Conservation (phyloP, 2,113 vertebrate species). For the Lophura nycthemera region DNA sequence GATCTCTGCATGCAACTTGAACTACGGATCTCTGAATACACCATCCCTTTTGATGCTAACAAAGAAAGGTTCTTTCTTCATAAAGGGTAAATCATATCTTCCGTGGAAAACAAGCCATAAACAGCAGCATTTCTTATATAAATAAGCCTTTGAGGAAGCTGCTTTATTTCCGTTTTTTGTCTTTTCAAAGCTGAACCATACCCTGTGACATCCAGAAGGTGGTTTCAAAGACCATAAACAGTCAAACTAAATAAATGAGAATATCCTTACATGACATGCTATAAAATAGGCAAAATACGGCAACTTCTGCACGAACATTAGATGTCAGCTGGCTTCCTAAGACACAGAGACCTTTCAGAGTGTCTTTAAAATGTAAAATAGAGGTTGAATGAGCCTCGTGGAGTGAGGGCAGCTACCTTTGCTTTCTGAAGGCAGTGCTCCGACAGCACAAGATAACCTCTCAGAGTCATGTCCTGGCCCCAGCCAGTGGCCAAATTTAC, state of each 20-base stretch:
- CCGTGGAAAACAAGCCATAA: background rate
- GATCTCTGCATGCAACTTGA: background rate
- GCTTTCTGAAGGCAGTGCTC: background rate
- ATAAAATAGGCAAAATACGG: background rate
- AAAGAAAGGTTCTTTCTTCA: background rate
- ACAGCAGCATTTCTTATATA: background rate
- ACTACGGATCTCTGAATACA: background rate
- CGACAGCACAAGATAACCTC: background rate
- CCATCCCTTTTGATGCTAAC: background rate
- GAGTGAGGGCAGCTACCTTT: background rate
- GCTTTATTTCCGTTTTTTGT: slow-evolving; percentile 6
- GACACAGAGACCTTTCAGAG: background rate
- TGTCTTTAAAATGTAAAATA: background rate
- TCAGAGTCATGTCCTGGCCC: background rate
- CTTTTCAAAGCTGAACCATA: slow-evolving; percentile 16
- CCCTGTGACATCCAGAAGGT: background rate
- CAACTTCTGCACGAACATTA: background rate
- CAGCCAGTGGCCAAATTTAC: background rate
- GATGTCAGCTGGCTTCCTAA: background rate
- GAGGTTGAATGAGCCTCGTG: fast-evolving
- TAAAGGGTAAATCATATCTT: background rate
- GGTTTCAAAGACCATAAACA: background rate
- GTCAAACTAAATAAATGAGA: background rate
- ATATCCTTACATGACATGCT: background rate
- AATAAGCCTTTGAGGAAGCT: background rate